These are phyloP conservation scores for Brachyrhaphis roseni DNA, from an alignment of 2,797 vertebrate genomes.

Conservation along the genomic window DNA sequence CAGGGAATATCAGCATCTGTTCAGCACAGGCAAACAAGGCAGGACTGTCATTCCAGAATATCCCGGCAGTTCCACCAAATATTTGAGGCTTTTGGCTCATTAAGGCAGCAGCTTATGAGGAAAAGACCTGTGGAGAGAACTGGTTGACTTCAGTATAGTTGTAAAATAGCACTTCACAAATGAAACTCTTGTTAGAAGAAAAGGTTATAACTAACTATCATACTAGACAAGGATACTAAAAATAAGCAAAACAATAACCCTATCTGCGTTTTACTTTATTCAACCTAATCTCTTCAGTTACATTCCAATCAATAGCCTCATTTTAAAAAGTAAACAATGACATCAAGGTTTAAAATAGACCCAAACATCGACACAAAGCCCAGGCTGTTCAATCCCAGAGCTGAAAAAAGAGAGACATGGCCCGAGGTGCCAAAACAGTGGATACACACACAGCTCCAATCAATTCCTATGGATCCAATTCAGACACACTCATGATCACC, in stretches of 20 bases:
- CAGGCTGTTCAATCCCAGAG: conserved; percentile 37
- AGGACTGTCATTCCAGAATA: conserved; percentile 44
- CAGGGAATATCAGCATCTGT: conserved; percentile 72
- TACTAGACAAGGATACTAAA: not conserved
- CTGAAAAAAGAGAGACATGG: conserved; percentile 54
- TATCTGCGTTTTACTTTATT: conserved; percentile 24
- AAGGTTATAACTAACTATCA: conserved; percentile 10
- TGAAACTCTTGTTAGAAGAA: not conserved
- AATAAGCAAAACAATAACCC: conserved; percentile 20
- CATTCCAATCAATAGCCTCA: conserved; percentile 68
- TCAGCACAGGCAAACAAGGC: conserved; percentile 52
- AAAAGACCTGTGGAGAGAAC: conserved; percentile 1
- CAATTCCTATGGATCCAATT: conserved; percentile 64
- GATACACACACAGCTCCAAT: conserved; percentile 69
- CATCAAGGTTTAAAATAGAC: conserved; percentile 22
- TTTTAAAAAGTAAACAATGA: conserved; percentile 39
- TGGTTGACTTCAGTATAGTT: conserved; percentile 8
- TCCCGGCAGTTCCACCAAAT: conserved; percentile 50
- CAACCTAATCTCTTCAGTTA: conserved; percentile 43
- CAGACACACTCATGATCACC: conserved; percentile 65
- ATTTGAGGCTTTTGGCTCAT: conserved; percentile 51
- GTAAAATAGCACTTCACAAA: not conserved
- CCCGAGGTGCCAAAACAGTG: conserved; percentile 64
- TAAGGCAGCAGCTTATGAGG: conserved; percentile 20
- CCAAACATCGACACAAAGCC: conserved; percentile 62